Conservation (phyloP, 2,113 vertebrate genomes). For the Misgurnus anguillicaudatus region DNA sequence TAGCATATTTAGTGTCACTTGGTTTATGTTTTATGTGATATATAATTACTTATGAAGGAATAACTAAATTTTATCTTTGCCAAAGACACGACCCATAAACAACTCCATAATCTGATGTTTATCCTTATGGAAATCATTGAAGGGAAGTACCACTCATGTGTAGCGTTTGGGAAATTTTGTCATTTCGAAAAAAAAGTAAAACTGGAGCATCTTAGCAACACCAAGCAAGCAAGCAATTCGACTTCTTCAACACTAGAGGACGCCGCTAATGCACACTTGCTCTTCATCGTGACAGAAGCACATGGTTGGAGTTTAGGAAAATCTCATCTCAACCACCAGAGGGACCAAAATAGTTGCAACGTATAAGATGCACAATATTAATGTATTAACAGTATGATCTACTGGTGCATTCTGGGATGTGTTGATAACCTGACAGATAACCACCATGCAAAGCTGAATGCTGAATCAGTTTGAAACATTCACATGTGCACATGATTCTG, state of each 20-base stretch:
- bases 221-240: not conserved
- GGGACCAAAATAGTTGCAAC: slow-evolving; percentile 1
- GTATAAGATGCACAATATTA: no score
- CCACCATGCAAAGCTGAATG: not conserved
- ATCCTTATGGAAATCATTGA: not conserved
- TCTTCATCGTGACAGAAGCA: not conserved
- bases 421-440: not conserved
- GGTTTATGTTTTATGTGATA: slow-evolving; percentile 14
- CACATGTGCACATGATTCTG: not conserved
- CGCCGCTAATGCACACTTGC: not conserved
- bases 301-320: not conserved
- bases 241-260: slow-evolving; percentile 34
- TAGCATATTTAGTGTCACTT: not conserved
- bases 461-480: not conserved
- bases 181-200: not conserved
- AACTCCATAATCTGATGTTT: not conserved
- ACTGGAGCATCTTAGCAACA: not conserved
- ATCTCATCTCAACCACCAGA: slow-evolving; percentile 18
- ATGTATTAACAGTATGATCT: not conserved
- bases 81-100: slow-evolving; percentile 13
- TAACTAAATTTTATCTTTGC: not conserved
- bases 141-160: slow-evolving; percentile 11
- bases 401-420: not conserved
- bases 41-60: slow-evolving; percentile 27
- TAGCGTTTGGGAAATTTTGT: not conserved